Base-by-base conservation (phyloP, 2,113 vertebrate species). In the Capricornis sumatraensis region DNA sequence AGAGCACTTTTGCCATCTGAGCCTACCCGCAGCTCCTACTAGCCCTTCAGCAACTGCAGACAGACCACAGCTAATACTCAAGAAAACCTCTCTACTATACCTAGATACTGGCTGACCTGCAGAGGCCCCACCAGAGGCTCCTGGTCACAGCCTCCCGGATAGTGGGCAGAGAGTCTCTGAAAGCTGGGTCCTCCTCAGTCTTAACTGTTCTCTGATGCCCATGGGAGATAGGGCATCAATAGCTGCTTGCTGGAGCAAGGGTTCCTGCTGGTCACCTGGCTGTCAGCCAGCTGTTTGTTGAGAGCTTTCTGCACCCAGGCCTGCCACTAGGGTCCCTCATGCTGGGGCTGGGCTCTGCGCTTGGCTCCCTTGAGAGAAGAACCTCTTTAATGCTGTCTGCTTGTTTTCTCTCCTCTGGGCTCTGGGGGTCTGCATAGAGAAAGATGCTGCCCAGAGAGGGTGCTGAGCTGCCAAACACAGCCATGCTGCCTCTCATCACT, bases 401-500 rank as follows among this genome's bases (percentile, higher is more conserved):
- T 64, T 60, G 17, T 86, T 52, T 91, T 52, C 74, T 86, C 27
- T 94, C 76, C 79, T 81, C 17, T 67, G 23, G 78, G 87, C 57
- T 84, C 74, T 86, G 23, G 58, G 50, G 40, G 25, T 87, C 86
- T 40, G 23, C 6, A 0, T 7, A 64, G 76, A 85, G 50, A 64
- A 84, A 78, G 85, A 50, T 79, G 58, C 64, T 52, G 25, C 78
- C 71, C 23, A 2, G 58, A 88, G 89, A 95, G n/a, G 7, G 2
- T 53, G 45, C 95, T 81, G 62, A 94, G 71, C 30, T 60, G 87
- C 74, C 88, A n/a, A 15, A 30, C 60, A n/a, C 55, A 85, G 67
- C 67, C 83, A 13, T 87, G 23, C 50, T 60, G 93, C 91, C 83
- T 96, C 93, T 83, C 84, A 0, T 78, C 19, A 6, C 98, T 98